phyloP scores from a whole-genome alignment of 2,888 invertebrate species.

The Eupeodes latifasciatus region DNA sequence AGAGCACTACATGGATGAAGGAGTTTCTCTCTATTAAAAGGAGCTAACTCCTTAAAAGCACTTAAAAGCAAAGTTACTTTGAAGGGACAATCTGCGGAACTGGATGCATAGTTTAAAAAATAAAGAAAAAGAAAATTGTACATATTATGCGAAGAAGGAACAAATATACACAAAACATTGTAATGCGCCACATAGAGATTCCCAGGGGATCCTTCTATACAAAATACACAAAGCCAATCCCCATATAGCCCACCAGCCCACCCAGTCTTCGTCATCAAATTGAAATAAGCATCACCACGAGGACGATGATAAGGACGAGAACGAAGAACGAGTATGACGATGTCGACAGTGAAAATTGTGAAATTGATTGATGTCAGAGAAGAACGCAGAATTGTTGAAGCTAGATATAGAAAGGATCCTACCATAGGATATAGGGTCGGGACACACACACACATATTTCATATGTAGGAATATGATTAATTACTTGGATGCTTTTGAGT shows the following conservation, averaged over 20 bases:
- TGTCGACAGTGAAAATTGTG: conserved; percentile 40
- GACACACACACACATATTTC: conserved; percentile 38
- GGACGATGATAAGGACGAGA: neutral
- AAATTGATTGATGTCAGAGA: conserved; percentile 69
- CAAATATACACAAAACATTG: conserved; percentile 47
- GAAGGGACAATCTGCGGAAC: neutral
- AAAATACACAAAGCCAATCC: conserved; percentile 31
- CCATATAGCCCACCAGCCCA: neutral
- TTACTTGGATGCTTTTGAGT: conserved; percentile 70
- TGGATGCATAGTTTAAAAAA: neutral
- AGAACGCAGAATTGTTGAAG: conserved; percentile 4
- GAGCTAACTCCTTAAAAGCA: conserved; percentile 71
- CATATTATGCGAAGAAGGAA: neutral
- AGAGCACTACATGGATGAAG: conserved; percentile 10
- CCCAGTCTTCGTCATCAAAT: neutral
- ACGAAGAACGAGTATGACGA: neutral
- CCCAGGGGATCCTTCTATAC: neutral
- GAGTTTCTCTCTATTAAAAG: conserved; percentile 29
- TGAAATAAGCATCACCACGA: neutral
- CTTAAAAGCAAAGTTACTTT: conserved; percentile 70
- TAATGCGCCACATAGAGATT: conserved; percentile 46
- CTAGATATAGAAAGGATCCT: too few species aligned
- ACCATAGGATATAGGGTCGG: neutral
- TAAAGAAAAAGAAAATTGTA: conserved; percentile 8
- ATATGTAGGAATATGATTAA: conserved; percentile 68